Conservation (phyloP, 2,888 invertebrate species). For the Trissonchulus latispiculum region DNA sequence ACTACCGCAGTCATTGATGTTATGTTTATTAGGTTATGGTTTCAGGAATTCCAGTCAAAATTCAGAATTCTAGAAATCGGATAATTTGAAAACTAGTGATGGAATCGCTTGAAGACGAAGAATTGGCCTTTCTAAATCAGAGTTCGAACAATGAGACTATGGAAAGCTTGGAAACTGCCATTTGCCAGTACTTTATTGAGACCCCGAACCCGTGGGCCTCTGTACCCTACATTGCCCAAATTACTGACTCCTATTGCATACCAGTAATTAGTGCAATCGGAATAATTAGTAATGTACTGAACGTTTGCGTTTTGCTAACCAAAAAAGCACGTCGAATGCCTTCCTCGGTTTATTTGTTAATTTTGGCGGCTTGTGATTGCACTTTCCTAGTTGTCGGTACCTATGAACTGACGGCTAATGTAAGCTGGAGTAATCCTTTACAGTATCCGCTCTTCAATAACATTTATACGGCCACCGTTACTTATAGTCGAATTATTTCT, state of each 20-base stretch:
- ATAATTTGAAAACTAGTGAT: background rate
- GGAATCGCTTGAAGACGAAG: slow-evolving; percentile 35
- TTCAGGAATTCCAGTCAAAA: background rate
- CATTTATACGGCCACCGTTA: slow-evolving; percentile 32
- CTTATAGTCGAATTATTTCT: slow-evolving; percentile 39
- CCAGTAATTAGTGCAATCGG: background rate
- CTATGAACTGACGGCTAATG: slow-evolving; percentile 34
- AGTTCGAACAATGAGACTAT: no score
- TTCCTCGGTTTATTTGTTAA: slow-evolving; percentile 34
- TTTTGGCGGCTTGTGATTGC: slow-evolving; percentile 39
- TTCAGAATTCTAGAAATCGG: no score
- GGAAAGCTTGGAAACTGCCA: no score
- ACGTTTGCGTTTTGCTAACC: slow-evolving; percentile 13
- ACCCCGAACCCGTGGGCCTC: background rate
- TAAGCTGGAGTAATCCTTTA: background rate
- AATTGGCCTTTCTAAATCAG: no score
- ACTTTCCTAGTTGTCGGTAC: slow-evolving; percentile 40
- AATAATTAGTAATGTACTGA: background rate
- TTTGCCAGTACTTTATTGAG: no score
- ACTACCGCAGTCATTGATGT: no score
- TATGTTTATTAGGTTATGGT: background rate
- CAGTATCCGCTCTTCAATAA: slow-evolving; percentile 6
- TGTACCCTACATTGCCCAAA: background rate
- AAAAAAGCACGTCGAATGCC: slow-evolving; percentile 33
- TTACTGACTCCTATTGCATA: background rate